phyloP scores from a whole-genome alignment of 2,797 vertebrate genomes.

The Glossophaga mutica region DNA sequence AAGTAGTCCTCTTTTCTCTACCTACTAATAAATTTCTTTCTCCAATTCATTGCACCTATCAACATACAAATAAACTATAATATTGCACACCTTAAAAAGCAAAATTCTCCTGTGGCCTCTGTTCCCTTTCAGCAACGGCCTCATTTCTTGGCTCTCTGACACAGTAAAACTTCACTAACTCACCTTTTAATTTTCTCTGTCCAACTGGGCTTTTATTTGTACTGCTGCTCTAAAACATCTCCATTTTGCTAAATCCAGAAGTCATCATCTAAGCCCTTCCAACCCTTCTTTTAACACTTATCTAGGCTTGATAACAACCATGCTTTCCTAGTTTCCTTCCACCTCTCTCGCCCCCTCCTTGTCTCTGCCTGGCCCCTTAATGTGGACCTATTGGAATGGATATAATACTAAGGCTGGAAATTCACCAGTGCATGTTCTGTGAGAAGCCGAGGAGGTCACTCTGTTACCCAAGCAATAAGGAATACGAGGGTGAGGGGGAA shows the following conservation, averaged over 20 bases:
- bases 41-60: not conserved
- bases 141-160: not conserved
- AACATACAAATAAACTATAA: not conserved
- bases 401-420: not conserved
- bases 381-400: not conserved
- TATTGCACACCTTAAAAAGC: not conserved
- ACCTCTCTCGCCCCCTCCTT: not conserved
- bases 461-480: not conserved
- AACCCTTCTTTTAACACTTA: not conserved
- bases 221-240: not conserved
- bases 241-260: not conserved
- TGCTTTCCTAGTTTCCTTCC: not conserved
- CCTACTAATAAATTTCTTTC: not conserved
- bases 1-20: not conserved
- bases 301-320: not conserved
- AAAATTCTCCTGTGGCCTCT: not conserved
- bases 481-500: not conserved
- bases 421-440: not conserved
- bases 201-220: not conserved
- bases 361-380: not conserved
- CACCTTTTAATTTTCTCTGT: not conserved
- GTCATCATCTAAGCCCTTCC: not conserved
- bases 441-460: not conserved
- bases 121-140: not conserved
- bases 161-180: not conserved